Conservation (phyloP, 2,113 vertebrate species). For the Dipodomys spectabilis region DNA sequence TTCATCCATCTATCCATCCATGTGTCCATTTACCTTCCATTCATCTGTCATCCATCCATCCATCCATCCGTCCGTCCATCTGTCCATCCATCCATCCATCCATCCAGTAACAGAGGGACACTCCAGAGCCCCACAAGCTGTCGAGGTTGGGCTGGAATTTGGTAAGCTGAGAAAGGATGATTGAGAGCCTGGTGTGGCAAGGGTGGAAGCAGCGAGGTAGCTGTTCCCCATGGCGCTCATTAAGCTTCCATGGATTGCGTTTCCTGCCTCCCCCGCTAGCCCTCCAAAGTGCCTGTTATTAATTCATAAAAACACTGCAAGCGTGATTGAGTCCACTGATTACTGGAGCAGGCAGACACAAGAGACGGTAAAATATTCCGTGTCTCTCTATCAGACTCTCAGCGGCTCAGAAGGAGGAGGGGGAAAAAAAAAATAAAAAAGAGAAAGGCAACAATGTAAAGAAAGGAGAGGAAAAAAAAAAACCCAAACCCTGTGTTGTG, state of each 20-base stretch:
- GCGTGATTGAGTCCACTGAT: conserved; percentile 90
- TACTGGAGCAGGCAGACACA: conserved; percentile 89
- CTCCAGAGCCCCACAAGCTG: conserved; percentile 88
- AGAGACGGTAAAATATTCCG: conserved; percentile 89
- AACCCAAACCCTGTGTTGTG: conserved; percentile 83
- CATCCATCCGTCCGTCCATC: too few relatives aligned
- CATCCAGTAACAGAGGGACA: conserved; percentile 69
- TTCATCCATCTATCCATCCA: background rate
- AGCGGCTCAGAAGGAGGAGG: conserved; percentile 52
- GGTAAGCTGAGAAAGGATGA: conserved; percentile 84
- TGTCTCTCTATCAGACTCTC: conserved; percentile 83
- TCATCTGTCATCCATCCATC: background rate
- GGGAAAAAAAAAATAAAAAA: conserved; percentile 13
- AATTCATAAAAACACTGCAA: conserved; percentile 94
- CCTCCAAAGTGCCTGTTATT: conserved; percentile 92
- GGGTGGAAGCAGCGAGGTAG: conserved; percentile 87
- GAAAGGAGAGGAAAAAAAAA: conserved; percentile 16
- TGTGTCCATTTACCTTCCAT: background rate
- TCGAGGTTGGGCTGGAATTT: conserved; percentile 76
- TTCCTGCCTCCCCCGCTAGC: conserved; percentile 89
- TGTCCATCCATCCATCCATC: too few relatives aligned
- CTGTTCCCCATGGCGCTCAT: conserved; percentile 94
- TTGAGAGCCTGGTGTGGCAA: conserved; percentile 84
- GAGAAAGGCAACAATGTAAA: conserved; percentile 63
- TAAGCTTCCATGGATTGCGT: conserved; percentile 91